phyloP scores from a whole-genome alignment of 2,113 vertebrate species.

The Tylochromis polylepis region DNA sequence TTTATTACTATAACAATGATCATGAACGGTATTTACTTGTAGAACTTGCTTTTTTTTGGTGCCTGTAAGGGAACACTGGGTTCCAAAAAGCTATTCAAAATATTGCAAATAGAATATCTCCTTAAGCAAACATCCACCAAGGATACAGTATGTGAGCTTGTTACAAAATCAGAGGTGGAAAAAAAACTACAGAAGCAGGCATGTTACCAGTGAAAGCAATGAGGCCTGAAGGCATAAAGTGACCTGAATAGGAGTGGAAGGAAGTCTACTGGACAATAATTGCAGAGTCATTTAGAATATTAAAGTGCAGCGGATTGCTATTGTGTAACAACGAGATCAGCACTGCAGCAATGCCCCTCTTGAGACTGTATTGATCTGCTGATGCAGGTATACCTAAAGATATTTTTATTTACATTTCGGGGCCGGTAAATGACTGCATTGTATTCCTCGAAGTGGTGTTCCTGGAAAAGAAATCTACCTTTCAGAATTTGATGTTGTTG shows the following conservation, averaged over 20 bases:
- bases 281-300: constrained; percentile 44
- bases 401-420: constrained; percentile 11
- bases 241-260: constrained; percentile 46
- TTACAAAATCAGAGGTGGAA: constrained; percentile 2
- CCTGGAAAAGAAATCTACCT: not conserved
- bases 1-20: not conserved
- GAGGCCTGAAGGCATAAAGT: constrained; percentile 42
- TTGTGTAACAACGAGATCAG: constrained; percentile 15
- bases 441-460: not conserved
- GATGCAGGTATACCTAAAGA: not conserved
- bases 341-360: not conserved
- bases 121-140: constrained; percentile 13
- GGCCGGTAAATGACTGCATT: not conserved
- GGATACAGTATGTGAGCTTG: constrained; percentile 13
- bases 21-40: not conserved
- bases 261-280: constrained; percentile 43
- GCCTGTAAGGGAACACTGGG: not conserved
- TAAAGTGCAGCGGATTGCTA: not conserved
- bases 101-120: not conserved
- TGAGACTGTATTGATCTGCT: constrained; percentile 38
- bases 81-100: not conserved
- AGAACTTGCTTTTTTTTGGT: not conserved
- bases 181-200: constrained; percentile 5
- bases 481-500: constrained; percentile 2
- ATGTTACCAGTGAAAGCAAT: constrained; percentile 27